phyloP scores from a whole-genome alignment of 2,113 vertebrate species.

The Jaculus jaculus region DNA sequence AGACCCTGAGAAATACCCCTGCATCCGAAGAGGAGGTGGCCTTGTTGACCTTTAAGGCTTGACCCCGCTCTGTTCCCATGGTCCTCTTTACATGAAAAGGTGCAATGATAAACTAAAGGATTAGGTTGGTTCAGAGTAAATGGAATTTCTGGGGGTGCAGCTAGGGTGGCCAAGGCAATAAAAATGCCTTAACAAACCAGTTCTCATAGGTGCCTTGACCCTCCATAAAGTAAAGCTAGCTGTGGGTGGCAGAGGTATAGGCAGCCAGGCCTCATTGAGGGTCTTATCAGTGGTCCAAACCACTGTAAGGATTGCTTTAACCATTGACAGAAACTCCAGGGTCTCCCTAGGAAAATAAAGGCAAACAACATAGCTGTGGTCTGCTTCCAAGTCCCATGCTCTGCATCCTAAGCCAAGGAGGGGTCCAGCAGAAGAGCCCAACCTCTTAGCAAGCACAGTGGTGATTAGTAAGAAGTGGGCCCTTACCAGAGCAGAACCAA shows the following conservation, averaged over 20 bases:
- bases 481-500: not conserved
- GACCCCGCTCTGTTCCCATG: not conserved
- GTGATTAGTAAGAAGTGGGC: not conserved
- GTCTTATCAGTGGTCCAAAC: constrained; percentile 34
- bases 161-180: not conserved
- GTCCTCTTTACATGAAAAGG: not conserved
- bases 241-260: not conserved
- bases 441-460: rapidly evolving
- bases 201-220: not conserved
- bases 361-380: not conserved
- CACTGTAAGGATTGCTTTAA: constrained; percentile 51
- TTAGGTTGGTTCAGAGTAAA: constrained; percentile 35
- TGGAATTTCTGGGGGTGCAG: not conserved
- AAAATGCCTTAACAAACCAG: constrained; percentile 21
- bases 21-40: not conserved
- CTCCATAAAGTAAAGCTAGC: constrained; percentile 50
- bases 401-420: rapidly evolving
- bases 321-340: not conserved
- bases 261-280: not conserved
- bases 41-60: not conserved
- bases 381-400: not conserved
- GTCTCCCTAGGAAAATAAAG: constrained; percentile 9
- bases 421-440: rapidly evolving
- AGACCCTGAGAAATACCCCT: not conserved
- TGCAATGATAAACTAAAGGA: constrained; percentile 35